Conservation (phyloP, 2,113 vertebrate species). For the Taurulus bubalis region DNA sequence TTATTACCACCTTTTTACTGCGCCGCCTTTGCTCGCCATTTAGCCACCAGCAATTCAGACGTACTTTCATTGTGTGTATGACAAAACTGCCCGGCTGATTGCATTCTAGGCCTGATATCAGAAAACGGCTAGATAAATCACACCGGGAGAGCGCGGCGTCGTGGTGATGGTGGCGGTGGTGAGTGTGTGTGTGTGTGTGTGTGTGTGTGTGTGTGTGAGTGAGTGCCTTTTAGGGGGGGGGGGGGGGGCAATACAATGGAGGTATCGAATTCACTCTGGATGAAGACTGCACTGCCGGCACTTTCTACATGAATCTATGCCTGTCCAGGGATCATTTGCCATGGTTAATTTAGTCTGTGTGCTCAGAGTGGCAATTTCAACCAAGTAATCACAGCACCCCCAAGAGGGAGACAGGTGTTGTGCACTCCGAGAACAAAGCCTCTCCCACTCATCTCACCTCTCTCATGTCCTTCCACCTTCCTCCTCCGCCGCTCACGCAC, state of each 20-base stretch:
- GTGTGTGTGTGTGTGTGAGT: constrained; percentile 10
- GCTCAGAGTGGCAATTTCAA: constrained; percentile 64
- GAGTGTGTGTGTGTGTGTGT: constrained; percentile 10
- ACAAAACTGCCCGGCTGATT: constrained; percentile 66
- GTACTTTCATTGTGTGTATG: constrained; percentile 54
- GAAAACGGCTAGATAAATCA: constrained; percentile 69
- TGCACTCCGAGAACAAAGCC: constrained; percentile 55
- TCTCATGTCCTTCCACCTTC: constrained; percentile 52
- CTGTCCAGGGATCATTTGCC: constrained; percentile 79
- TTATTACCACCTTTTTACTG: constrained; percentile 24
- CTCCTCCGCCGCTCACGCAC: constrained; percentile 33
- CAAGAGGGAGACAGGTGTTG: constrained; percentile 73
- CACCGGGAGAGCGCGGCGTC: constrained; percentile 1
- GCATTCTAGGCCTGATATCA: constrained; percentile 61
- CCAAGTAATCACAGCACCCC: constrained; percentile 82
- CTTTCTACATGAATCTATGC: constrained; percentile 78
- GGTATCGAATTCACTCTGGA: constrained; percentile 70
- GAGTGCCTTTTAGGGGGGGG: not conserved
- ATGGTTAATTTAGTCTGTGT: constrained; percentile 77
- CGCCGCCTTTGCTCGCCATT: constrained; percentile 44
- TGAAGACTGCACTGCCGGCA: constrained; percentile 76
- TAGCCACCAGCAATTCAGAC: constrained; percentile 46
- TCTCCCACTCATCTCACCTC: constrained; percentile 43
- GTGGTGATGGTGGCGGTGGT: constrained; percentile 3
- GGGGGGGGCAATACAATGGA: constrained; percentile 56